phyloP scores from a whole-genome alignment of 1,140 invertebrate genomes.

The Cecropterus lyciades region DNA sequence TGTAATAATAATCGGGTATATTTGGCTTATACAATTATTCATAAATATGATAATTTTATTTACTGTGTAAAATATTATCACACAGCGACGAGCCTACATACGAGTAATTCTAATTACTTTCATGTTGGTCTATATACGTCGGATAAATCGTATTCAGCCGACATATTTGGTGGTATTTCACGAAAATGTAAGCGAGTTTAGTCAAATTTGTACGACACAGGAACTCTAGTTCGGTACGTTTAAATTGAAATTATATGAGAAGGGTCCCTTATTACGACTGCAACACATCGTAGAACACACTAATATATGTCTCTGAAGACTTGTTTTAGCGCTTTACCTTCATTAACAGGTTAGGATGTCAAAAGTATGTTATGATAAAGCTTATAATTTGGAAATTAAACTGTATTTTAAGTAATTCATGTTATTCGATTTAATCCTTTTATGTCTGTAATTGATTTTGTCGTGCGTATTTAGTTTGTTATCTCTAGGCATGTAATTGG shows the following conservation, averaged over 20 bases:
- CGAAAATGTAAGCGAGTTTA: constrained; percentile 35
- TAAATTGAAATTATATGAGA: constrained; percentile 27
- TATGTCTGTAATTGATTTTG: too few species aligned
- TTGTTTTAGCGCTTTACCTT: too few species aligned
- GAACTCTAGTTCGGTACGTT: constrained; percentile 38
- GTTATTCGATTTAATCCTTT: too few species aligned
- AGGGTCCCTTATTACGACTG: neutral
- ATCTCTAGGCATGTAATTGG: too few species aligned
- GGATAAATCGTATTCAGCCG: constrained; percentile 17
- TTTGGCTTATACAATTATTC: neutral
- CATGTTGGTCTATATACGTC: constrained; percentile 10
- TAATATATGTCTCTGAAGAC: neutral
- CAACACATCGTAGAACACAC: neutral
- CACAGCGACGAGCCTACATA: neutral
- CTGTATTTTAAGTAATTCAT: too few species aligned
- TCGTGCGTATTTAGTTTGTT: too few species aligned
- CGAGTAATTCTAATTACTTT: constrained; percentile 14
- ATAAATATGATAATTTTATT: neutral
- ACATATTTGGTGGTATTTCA: constrained; percentile 22
- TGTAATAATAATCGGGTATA: too few species aligned
- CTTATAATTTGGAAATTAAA: too few species aligned
- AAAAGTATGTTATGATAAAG: too few species aligned
- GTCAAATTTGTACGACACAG: constrained; percentile 33
- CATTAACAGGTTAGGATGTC: too few species aligned
- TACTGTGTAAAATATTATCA: neutral